Percentiles rank a stretch among this genome's conserved stretches.
phyloP scores from a whole-genome alignment of 92 coral and sea anemone genomes.

The Epizoanthus illoricatus region DNA sequence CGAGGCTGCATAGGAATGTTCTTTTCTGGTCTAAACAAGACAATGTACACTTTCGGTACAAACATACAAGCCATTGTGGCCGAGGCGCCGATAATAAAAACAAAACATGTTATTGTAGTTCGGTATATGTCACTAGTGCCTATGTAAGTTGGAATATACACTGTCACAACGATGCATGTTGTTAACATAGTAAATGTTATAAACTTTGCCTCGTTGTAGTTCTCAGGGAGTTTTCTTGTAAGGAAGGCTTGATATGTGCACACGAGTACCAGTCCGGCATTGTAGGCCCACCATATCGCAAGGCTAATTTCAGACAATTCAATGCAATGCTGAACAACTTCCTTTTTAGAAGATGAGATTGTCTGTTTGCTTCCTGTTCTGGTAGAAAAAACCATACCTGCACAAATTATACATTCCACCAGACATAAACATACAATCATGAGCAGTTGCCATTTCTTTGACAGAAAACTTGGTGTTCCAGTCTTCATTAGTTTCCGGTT shows the following conservation, averaged over 20 bases:
- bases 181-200: constrained; percentile 90
- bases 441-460: constrained; percentile 75
- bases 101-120: constrained; percentile 77
- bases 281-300: constrained; percentile 84
- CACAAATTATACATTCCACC: constrained; percentile 62
- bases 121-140: constrained; percentile 80
- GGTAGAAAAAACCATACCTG: constrained; percentile 42
- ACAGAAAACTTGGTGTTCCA: constrained; percentile 77
- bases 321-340: constrained; percentile 66
- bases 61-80: constrained; percentile 83
- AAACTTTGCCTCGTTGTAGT: constrained; percentile 92
- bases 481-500: constrained; percentile 73
- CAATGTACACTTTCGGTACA: constrained; percentile 85
- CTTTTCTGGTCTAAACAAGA: constrained; percentile 89
- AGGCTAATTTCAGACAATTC: constrained; percentile 60
- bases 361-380: constrained; percentile 61
- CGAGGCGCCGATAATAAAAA: constrained; percentile 73
- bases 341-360: constrained; percentile 67
- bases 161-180: constrained; percentile 76
- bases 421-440: constrained; percentile 69
- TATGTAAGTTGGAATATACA: constrained; percentile 80
- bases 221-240: constrained; percentile 90
- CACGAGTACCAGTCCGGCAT: constrained; percentile 74
- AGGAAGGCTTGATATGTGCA: constrained; percentile 94
- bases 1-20: constrained; percentile 85